These are phyloP conservation scores for Lophotis ruficrista DNA, from an alignment of 2,113 vertebrate genomes.

Conservation along the genomic window DNA sequence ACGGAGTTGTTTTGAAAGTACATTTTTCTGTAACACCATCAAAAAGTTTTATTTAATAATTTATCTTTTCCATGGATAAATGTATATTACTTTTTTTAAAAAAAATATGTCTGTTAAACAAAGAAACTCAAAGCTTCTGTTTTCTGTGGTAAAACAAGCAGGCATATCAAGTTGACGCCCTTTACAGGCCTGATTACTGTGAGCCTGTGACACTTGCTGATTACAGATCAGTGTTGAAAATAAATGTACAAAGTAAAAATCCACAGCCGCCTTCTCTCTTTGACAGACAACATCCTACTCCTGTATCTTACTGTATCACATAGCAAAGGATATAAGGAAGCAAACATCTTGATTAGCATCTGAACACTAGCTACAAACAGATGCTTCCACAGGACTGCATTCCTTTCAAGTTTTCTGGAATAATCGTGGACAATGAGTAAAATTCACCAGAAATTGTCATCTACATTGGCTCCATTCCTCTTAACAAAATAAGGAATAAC, in stretches of 20 bases:
- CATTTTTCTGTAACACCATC: not conserved
- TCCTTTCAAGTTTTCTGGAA: not conserved
- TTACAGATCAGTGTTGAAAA: not conserved
- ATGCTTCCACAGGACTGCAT: not conserved
- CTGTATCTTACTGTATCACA: not conserved
- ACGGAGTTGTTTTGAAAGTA: not conserved
- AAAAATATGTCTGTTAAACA: not conserved
- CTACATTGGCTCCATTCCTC: not conserved
- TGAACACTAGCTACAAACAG: not conserved
- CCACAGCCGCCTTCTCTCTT: not conserved
- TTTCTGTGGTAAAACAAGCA: not conserved
- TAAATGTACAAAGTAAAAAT: not conserved
- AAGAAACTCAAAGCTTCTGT: not conserved
- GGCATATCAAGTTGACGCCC: not conserved
- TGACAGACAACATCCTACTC: not conserved
- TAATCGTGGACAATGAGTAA: not conserved
- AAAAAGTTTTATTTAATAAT: not conserved
- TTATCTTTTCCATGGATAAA: not conserved
- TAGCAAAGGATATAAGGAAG: not conserved
- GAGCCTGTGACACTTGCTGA: not conserved
- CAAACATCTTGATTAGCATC: not conserved
- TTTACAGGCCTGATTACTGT: not conserved
- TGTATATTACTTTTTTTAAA: not conserved
- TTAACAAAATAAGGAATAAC: not conserved
- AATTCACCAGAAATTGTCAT: not conserved